Conservation (phyloP, 2,797 vertebrate genomes). For the Salarias fasciatus region DNA sequence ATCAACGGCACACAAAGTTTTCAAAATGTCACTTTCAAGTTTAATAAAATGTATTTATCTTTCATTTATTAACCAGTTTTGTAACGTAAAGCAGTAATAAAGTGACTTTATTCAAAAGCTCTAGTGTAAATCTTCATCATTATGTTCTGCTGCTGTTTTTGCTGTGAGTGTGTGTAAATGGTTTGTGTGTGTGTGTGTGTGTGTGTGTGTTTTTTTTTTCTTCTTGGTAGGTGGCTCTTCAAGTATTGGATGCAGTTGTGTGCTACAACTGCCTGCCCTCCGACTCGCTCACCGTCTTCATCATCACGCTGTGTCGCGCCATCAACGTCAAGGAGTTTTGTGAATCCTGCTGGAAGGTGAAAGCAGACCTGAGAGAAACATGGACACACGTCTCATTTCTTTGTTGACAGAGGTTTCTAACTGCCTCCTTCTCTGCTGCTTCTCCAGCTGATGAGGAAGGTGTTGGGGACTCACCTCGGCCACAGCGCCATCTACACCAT, state of each 20-base stretch:
- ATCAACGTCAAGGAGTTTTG: constrained; percentile 98
- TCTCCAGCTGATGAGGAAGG: constrained; percentile 95
- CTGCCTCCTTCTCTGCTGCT: constrained; percentile 1
- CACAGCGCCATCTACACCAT: constrained; percentile 98
- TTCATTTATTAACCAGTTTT: too few species aligned
- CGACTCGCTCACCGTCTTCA: constrained; percentile 92
- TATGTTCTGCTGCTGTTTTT: too few species aligned
- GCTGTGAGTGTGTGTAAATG: too few species aligned
- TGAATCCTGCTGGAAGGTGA: constrained; percentile 98
- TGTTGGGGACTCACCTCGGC: constrained; percentile 95
- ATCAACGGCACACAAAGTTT: too few species aligned
- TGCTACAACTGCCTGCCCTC: constrained; percentile 98
- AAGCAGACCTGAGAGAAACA: constrained; percentile 1
- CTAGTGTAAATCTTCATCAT: too few species aligned
- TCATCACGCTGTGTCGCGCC: constrained; percentile 95
- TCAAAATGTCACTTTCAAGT: too few species aligned
- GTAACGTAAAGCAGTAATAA: too few species aligned
- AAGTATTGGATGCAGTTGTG: constrained; percentile 96
- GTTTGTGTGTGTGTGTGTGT: too few species aligned
- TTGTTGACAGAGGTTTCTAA: too few species aligned
- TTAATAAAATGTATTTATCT: too few species aligned
- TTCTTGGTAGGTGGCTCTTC: constrained; percentile 87
- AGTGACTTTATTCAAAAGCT: too few species aligned
- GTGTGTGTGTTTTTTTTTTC: background rate
- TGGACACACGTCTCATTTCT: too few species aligned